phyloP scores from a whole-genome alignment of 2,797 vertebrate genomes.

The Todus mexicanus region DNA sequence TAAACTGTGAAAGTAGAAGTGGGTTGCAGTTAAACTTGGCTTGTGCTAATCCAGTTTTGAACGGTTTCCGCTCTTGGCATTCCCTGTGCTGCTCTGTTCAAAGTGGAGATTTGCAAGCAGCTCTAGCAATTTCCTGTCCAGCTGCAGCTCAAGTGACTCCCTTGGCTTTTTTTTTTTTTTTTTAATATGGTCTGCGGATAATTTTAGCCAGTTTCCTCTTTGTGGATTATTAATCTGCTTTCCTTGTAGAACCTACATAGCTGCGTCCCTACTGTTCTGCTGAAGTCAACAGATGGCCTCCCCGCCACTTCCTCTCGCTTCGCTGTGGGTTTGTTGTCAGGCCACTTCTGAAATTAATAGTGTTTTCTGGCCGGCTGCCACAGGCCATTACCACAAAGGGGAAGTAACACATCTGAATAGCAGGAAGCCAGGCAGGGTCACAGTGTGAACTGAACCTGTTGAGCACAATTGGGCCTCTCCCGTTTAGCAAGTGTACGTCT shows the following conservation, averaged over 20 bases:
- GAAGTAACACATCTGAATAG: conserved; percentile 81
- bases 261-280: conserved; percentile 69
- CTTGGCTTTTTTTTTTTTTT: neutral
- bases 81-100: conserved; percentile 80
- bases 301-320: conserved; percentile 72
- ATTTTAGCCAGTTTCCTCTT: conserved; percentile 81
- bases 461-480: conserved; percentile 62
- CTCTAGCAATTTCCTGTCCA: conserved; percentile 91
- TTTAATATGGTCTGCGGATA: conserved; percentile 66
- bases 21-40: conserved; percentile 82
- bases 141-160: conserved; percentile 83
- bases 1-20: conserved; percentile 74
- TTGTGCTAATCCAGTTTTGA: conserved; percentile 83
- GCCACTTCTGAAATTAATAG: conserved; percentile 82
- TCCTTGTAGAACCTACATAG: conserved; percentile 67
- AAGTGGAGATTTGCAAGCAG: conserved; percentile 82
- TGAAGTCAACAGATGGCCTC: conserved; percentile 77
- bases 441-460: conserved; percentile 76
- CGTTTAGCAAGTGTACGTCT: conserved; percentile 57
- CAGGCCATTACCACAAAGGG: conserved; percentile 78
- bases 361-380: conserved; percentile 77
- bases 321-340: conserved; percentile 77
- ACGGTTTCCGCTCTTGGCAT: conserved; percentile 85
- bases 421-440: conserved; percentile 76
- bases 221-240: conserved; percentile 78